phyloP scores from a whole-genome alignment of 2,797 vertebrate species.

The Acanthis flammea region DNA sequence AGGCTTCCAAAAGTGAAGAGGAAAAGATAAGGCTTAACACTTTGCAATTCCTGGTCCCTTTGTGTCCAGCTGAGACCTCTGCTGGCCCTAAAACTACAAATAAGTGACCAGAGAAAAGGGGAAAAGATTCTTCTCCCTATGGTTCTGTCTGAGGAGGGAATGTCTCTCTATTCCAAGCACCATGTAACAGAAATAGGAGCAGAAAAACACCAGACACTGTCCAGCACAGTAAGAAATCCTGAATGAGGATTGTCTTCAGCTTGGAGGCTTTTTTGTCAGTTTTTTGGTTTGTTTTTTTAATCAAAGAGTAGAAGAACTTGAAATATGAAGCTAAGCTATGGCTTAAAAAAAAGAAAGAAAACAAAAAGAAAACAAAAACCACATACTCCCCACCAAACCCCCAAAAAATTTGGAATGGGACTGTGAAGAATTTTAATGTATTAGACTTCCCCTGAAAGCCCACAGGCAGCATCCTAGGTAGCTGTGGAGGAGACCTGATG shows the following conservation, averaged over 20 bases:
- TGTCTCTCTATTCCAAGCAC: background rate
- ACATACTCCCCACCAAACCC: rapidly evolving
- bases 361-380: background rate
- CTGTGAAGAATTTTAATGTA: background rate
- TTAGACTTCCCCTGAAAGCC: background rate
- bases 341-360: background rate
- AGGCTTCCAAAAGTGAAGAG: background rate
- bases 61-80: background rate
- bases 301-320: background rate
- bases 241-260: background rate
- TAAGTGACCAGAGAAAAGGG: background rate
- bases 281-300: background rate
- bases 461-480: background rate
- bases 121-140: rapidly evolving
- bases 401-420: background rate
- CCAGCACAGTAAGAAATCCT: background rate
- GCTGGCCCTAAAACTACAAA: background rate
- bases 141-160: rapidly evolving
- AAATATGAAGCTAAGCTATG: background rate
- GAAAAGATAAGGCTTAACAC: background rate
- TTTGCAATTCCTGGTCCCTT: background rate
- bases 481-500: conserved; percentile 42
- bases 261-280: background rate
- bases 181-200: background rate
- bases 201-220: background rate